Evolutionary conservation across 2,888 invertebrate genomes (phyloP).

Genomic region (Endotricha flammealis): DNA sequence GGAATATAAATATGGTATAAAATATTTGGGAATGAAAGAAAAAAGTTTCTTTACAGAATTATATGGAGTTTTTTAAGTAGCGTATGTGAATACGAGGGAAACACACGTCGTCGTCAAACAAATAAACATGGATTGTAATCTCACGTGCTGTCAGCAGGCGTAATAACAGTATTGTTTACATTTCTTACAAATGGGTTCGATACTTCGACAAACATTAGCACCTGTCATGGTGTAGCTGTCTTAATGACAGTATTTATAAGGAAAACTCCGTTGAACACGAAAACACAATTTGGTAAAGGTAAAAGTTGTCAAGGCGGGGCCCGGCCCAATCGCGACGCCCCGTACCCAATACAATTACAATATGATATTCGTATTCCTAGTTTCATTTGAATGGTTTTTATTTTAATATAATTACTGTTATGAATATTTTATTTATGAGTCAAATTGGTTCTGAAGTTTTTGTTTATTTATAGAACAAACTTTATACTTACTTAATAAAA

Average conservation of each 20-base stretch:
- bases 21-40: too few relatives aligned
- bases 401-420: too few relatives aligned
- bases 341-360: conserved; percentile 44
- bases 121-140: conserved; percentile 31
- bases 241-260: conserved; percentile 78
- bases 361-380: conserved; percentile 4
- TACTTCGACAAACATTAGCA: conserved; percentile 66
- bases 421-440: too few relatives aligned
- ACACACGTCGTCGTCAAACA: conserved; percentile 6
- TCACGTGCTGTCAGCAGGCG: conserved; percentile 33
- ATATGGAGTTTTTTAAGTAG: too few relatives aligned
- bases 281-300: conserved; percentile 76
- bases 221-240: conserved; percentile 67
- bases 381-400: too few relatives aligned
- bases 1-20: too few relatives aligned
- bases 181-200: conserved; percentile 57
- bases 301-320: conserved; percentile 64
- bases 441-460: too few relatives aligned
- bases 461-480: too few relatives aligned
- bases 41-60: too few relatives aligned
- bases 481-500: too few relatives aligned
- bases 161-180: conserved; percentile 58
- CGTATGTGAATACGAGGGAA: conserved; percentile 4
- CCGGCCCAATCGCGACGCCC: conserved; percentile 22
- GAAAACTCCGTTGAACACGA: conserved; percentile 74